These are phyloP conservation scores for Platygyra sinensis DNA, from an alignment of 64 coral and sea anemone species.

Conservation along the genomic window DNA sequence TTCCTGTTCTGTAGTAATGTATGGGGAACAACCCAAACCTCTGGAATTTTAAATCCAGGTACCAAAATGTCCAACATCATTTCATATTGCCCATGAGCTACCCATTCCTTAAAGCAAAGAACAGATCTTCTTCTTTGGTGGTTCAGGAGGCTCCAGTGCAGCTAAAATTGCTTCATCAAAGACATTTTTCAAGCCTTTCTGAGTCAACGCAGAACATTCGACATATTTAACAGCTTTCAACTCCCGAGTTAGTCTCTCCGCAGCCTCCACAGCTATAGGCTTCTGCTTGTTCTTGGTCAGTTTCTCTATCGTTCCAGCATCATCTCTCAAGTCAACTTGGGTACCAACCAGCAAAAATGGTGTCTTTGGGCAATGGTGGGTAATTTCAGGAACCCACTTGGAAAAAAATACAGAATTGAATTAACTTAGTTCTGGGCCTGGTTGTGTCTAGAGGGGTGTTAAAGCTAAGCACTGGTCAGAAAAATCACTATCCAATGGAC, in stretches of 20 bases:
- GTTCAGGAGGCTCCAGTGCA: constrained; percentile 81
- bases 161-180: constrained; percentile 90
- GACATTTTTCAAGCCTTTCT: constrained; percentile 92
- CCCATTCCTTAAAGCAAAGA: constrained; percentile 21
- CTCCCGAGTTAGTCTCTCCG: constrained; percentile 73
- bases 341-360: constrained; percentile 93
- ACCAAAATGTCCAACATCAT: neutral
- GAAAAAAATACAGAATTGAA: constrained; percentile 18
- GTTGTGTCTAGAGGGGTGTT: no score
- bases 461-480: no score
- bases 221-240: constrained; percentile 87
- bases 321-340: constrained; percentile 88
- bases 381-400: constrained; percentile 87
- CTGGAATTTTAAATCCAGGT: neutral
- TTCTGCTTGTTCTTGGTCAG: constrained; percentile 92
- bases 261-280: constrained; percentile 76
- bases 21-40: no score
- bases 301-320: constrained; percentile 87
- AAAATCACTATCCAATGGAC: no score
- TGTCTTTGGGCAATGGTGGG: constrained; percentile 91
- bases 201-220: constrained; percentile 81
- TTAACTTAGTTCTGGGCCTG: neutral
- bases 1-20: no score
- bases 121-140: constrained; percentile 94
- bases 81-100: neutral